These are phyloP conservation scores for Agonum fuliginosum DNA, from an alignment of 2,888 invertebrate genomes.

Conservation along the genomic window DNA sequence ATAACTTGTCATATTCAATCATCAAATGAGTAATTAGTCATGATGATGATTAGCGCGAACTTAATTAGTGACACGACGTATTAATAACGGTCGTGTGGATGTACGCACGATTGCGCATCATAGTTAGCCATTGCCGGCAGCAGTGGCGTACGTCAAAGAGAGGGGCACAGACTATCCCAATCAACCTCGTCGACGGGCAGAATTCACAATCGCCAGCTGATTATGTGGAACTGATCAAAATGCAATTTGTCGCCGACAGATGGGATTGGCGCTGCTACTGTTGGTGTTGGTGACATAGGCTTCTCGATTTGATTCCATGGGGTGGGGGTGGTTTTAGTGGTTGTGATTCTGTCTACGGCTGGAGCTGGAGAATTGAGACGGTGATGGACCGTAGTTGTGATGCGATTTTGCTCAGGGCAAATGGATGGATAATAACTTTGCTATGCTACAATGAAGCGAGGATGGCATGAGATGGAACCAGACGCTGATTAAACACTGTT, in stretches of 20 bases:
- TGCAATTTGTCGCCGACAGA: slow-evolving; percentile 28
- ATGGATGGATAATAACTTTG: not conserved
- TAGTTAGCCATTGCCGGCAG: not conserved
- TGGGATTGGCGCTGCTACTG: slow-evolving; percentile 4
- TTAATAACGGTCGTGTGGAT: slow-evolving; percentile 6
- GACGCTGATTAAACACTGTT: no score
- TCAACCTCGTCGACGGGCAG: not conserved
- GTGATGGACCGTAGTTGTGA: not conserved
- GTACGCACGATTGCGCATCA: slow-evolving; percentile 18
- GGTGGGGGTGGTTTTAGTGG: not conserved
- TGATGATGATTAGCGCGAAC: slow-evolving; percentile 5
- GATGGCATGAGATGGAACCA: not conserved
- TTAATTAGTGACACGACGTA: slow-evolving; percentile 34
- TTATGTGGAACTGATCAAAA: slow-evolving; percentile 41
- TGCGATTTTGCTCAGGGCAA: not conserved
- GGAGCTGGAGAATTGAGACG: not conserved
- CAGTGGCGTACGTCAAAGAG: slow-evolving; percentile 3
- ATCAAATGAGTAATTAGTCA: slow-evolving; percentile 17
- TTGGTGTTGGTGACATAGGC: not conserved
- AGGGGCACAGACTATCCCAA: not conserved
- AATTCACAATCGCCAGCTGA: slow-evolving; percentile 41
- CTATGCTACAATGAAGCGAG: no score
- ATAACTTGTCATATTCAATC: slow-evolving; percentile 38
- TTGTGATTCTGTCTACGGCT: not conserved
- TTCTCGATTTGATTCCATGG: slow-evolving; percentile 2